Percentiles rank a stretch among this genome's conserved stretches.
phyloP scores from a whole-genome alignment of 1,140 invertebrate genomes.

The Drosophila pandora region DNA sequence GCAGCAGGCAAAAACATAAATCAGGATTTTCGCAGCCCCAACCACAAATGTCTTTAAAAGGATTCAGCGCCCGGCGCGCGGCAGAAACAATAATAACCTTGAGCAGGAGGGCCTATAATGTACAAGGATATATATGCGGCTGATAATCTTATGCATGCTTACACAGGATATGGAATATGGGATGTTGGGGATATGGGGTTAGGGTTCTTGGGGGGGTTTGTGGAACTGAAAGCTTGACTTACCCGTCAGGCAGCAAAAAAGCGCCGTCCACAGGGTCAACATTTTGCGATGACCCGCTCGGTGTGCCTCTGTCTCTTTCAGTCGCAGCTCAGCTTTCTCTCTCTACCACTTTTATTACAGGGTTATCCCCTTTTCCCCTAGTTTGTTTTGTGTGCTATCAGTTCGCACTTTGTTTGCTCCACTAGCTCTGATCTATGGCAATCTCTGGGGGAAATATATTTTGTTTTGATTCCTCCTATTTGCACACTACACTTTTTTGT shows the following conservation, averaged over 20 bases:
- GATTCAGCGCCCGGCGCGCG: slow-evolving; percentile 58
- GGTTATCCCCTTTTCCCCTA: slow-evolving; percentile 23
- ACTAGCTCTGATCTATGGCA: slow-evolving; percentile 39
- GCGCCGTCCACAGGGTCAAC: slow-evolving; percentile 71
- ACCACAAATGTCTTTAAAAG: slow-evolving; percentile 81
- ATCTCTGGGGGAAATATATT: slow-evolving; percentile 44
- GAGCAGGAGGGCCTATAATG: slow-evolving; percentile 49
- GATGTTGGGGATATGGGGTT: not conserved
- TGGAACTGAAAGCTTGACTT: slow-evolving; percentile 41
- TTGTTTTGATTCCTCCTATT: slow-evolving; percentile 41
- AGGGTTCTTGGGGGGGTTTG: not conserved
- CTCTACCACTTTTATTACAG: not conserved
- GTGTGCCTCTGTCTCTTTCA: slow-evolving; percentile 6
- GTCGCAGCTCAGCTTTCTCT: slow-evolving; percentile 7
- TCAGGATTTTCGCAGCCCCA: slow-evolving; percentile 77
- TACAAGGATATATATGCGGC: slow-evolving; percentile 46
- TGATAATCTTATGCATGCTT: slow-evolving; percentile 79
- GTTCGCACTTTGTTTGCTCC: slow-evolving; percentile 57
- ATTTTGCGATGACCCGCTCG: slow-evolving; percentile 51
- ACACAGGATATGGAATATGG: slow-evolving; percentile 49
- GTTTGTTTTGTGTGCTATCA: slow-evolving; percentile 49
- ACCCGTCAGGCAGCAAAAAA: slow-evolving; percentile 77
- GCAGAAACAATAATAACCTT: slow-evolving; percentile 65
- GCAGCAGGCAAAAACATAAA: slow-evolving; percentile 77
- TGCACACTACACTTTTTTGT: slow-evolving; percentile 49